Conservation (phyloP, 92 coral and sea anemone genomes). For the Palythoa grandis region DNA sequence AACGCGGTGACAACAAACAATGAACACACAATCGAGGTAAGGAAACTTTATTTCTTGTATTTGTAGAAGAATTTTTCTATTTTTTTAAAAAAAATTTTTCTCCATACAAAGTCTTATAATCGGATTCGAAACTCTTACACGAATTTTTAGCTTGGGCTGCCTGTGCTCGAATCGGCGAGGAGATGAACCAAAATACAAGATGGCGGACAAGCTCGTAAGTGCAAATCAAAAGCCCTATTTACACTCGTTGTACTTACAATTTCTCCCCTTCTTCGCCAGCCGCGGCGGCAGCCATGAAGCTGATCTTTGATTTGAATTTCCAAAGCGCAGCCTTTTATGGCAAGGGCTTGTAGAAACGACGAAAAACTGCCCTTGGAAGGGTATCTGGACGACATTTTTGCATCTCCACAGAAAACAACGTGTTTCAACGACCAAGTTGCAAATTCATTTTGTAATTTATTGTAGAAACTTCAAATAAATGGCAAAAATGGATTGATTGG, state of each 20-base stretch:
- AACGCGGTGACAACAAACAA: too few species aligned
- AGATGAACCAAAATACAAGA: constrained; percentile 8
- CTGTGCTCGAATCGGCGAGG: constrained; percentile 5
- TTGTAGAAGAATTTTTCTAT: too few species aligned
- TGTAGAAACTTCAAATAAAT: neutral
- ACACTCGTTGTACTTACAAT: constrained; percentile 21
- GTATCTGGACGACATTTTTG: neutral
- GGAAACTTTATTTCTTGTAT: too few species aligned
- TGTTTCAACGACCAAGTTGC: neutral
- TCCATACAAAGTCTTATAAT: too few species aligned
- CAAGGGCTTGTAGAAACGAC: constrained; percentile 5
- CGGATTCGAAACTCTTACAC: too few species aligned
- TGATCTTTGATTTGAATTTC: neutral
- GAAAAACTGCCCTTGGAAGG: constrained; percentile 2
- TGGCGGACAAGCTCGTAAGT: constrained; percentile 9
- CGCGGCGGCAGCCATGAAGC: constrained; percentile 12
- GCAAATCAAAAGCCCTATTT: constrained; percentile 18
- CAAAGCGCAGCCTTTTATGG: neutral
- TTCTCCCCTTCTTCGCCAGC: constrained; percentile 24
- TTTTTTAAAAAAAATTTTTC: too few species aligned
- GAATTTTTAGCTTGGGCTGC: too few species aligned
- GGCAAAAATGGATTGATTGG: neutral
- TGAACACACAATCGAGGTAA: too few species aligned
- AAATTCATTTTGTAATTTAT: constrained; percentile 1
- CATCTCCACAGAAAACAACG: neutral